A percentile compares a stretch with the other conserved stretches of the same genome.
Evolutionary conservation across 2,113 vertebrate species (phyloP).

Genomic region (Lathamus discolor): DNA sequence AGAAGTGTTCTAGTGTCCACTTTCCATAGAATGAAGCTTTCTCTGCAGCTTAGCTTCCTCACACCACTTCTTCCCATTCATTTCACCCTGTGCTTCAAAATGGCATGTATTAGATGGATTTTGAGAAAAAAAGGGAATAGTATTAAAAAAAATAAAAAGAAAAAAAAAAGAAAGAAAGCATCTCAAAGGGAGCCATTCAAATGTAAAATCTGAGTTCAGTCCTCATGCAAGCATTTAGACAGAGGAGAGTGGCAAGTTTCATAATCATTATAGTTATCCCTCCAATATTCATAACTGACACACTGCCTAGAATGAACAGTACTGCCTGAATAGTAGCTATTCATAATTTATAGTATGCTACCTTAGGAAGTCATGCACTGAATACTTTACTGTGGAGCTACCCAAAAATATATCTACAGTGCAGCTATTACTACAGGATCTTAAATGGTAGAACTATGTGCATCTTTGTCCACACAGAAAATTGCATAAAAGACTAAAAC

Average conservation of each 20-base stretch:
- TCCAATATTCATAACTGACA: background rate
- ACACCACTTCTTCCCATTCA: background rate
- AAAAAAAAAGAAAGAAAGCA: background rate
- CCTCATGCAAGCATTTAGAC: background rate
- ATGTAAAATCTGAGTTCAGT: background rate
- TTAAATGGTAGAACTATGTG: background rate
- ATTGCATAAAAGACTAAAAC: background rate
- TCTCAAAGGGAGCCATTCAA: background rate
- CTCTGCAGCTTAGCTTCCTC: background rate
- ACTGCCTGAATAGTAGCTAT: background rate
- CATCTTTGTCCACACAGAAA: background rate
- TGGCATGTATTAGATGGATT: background rate
- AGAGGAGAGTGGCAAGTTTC: background rate
- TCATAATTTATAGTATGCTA: background rate
- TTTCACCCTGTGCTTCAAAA: background rate
- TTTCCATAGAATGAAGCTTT: background rate
- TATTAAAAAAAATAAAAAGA: background rate
- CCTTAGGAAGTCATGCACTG: background rate
- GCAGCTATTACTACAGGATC: background rate
- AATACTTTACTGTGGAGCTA: background rate
- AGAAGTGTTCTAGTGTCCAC: background rate
- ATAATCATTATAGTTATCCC: background rate
- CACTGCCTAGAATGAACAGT: background rate
- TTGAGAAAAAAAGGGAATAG: background rate
- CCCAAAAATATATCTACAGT: background rate